Conservation (phyloP, 2,797 vertebrate species). For the Cottoperca gobio region DNA sequence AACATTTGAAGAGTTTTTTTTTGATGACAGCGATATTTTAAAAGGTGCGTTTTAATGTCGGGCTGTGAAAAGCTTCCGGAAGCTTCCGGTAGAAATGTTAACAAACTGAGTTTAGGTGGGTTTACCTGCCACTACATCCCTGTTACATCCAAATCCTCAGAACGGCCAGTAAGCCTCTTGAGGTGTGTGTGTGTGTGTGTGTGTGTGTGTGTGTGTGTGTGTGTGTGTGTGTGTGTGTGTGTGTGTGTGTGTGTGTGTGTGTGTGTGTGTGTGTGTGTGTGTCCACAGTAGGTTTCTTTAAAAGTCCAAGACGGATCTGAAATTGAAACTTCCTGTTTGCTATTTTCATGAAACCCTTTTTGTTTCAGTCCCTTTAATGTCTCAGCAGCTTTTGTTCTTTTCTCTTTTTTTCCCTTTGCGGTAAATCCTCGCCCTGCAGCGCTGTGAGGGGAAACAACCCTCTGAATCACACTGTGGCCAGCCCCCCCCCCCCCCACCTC, state of each 20-base stretch:
- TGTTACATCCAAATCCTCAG: conserved; percentile 44
- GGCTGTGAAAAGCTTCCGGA: no score
- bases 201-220: conserved; percentile 24
- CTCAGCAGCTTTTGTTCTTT: conserved; percentile 63
- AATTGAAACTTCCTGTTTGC: conserved; percentile 70
- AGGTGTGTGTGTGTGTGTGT: conserved; percentile 25
- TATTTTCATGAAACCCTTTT: conserved; percentile 57
- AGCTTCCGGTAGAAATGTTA: neutral
- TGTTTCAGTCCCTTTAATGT: conserved; percentile 59
- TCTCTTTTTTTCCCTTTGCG: conserved; percentile 48
- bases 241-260: conserved; percentile 19
- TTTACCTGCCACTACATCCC: conserved; percentile 52
- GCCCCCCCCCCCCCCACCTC: neutral
- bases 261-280: conserved; percentile 25
- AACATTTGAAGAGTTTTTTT: no score
- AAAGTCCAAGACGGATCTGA: conserved; percentile 54
- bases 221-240: conserved; percentile 20
- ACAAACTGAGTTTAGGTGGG: conserved; percentile 35
- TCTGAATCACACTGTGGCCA: conserved; percentile 65
- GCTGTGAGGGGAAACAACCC: conserved; percentile 66
- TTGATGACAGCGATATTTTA: no score
- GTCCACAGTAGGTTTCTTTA: conserved; percentile 26
- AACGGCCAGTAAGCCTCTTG: conserved; percentile 41
- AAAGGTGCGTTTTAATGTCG: no score
- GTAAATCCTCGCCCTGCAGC: conserved; percentile 67